Percentiles rank a stretch among this genome's conserved stretches.
Evolutionary conservation across 2,888 invertebrate genomes (phyloP).

Genomic region (Andrena bucephala): DNA sequence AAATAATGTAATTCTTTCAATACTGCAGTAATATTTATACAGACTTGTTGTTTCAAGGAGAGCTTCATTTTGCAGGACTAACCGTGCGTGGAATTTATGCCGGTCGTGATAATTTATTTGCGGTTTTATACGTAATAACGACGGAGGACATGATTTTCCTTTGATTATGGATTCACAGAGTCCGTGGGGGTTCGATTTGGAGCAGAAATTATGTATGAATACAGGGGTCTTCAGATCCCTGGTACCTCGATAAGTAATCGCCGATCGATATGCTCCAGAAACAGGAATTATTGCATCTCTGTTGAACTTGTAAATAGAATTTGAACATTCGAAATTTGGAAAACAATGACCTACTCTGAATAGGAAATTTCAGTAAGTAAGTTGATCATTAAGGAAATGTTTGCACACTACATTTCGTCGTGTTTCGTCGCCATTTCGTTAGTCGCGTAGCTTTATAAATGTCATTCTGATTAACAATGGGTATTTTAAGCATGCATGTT

Average conservation of each 20-base stretch:
- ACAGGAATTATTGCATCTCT: background rate
- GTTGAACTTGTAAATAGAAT: background rate
- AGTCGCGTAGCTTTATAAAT: background rate
- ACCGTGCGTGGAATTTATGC: background rate
- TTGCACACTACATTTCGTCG: background rate
- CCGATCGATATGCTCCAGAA: background rate
- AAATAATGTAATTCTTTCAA: too few species aligned
- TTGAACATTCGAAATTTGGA: background rate
- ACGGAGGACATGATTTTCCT: background rate
- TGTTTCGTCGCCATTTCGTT: background rate
- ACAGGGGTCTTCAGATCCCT: background rate
- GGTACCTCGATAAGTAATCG: background rate
- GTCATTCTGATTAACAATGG: background rate
- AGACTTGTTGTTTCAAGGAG: too few species aligned
- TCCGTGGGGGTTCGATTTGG: background rate
- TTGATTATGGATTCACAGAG: background rate
- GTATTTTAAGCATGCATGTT: background rate
- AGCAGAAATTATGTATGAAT: slow-evolving; percentile 7
- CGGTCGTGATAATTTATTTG: slow-evolving; percentile 1
- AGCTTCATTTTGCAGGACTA: background rate
- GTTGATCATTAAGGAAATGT: background rate
- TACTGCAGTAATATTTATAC: too few species aligned
- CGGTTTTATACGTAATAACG: too few species aligned
- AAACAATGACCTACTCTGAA: background rate
- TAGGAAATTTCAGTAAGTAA: too few species aligned